A percentile compares a stretch with the other conserved stretches of the same genome.
Evolutionary conservation across 2,113 vertebrate genomes (phyloP).

Genomic region (Phalacrocorax brasilianus): DNA sequence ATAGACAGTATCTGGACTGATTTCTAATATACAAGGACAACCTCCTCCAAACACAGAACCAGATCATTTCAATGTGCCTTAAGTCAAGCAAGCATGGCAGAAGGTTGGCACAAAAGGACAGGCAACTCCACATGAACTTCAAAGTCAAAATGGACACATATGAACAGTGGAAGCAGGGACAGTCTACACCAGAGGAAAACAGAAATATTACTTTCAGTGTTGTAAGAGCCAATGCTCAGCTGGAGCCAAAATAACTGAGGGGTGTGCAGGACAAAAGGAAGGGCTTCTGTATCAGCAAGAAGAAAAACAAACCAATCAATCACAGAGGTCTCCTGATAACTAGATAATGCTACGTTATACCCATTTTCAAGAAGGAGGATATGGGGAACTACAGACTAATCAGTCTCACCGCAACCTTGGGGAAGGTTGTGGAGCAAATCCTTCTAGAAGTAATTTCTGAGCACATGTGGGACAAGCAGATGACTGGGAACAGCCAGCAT

Average conservation of each 20-base stretch:
- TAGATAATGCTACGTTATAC: background rate
- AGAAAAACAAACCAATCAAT: background rate
- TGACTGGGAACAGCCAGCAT: background rate
- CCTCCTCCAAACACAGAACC: background rate
- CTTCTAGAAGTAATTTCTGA: background rate
- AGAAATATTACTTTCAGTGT: background rate
- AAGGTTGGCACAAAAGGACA: background rate
- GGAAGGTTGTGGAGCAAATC: background rate
- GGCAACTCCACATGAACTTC: background rate
- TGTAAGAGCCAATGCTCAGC: background rate
- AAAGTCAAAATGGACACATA: background rate
- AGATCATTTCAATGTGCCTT: background rate
- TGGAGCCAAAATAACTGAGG: background rate
- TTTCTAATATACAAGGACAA: background rate
- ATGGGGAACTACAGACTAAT: background rate
- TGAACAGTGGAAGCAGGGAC: background rate
- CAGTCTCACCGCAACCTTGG: background rate
- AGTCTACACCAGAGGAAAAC: background rate
- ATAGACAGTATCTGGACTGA: background rate
- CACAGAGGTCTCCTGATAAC: background rate
- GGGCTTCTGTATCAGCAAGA: background rate
- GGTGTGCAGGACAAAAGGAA: background rate
- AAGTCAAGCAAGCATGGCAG: background rate
- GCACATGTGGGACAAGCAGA: background rate
- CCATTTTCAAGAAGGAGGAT: background rate